Conservation (phyloP, 2,797 vertebrate genomes). For the Molossus alvarezi region DNA sequence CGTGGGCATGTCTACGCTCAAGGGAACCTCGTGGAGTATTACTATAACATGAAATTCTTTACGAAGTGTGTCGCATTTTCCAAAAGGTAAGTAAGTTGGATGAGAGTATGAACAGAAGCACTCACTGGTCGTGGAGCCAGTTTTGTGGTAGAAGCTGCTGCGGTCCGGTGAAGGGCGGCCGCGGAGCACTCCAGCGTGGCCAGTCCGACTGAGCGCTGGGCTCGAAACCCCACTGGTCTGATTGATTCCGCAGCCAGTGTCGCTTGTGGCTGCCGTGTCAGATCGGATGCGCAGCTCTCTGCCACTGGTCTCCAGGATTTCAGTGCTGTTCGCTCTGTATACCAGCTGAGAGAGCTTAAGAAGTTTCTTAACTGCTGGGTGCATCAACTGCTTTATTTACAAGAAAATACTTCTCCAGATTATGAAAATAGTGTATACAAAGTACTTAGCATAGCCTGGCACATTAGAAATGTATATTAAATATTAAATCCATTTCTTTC, state of each 20-base stretch:
- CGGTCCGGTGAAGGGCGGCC: neutral
- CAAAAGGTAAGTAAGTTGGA: constrained; percentile 88
- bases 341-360: neutral
- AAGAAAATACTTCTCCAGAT: neutral
- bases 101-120: neutral
- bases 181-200: neutral
- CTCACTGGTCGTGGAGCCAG: neutral
- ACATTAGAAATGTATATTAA: neutral
- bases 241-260: neutral
- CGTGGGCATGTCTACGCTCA: constrained; percentile 92
- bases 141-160: neutral
- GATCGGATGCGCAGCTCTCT: neutral
- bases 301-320: neutral
- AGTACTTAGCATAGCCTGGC: neutral
- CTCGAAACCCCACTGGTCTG: neutral
- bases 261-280: neutral
- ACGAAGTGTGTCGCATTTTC: constrained; percentile 89
- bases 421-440: neutral
- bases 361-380: neutral
- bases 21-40: constrained; percentile 91
- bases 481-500: neutral
- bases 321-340: neutral
- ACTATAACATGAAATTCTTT: constrained; percentile 92
- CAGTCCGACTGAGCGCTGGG: neutral
- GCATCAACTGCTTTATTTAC: neutral